Evolutionary conservation across 2,888 invertebrate species (phyloP).

Genomic region (Hydrotaea diabolus): DNA sequence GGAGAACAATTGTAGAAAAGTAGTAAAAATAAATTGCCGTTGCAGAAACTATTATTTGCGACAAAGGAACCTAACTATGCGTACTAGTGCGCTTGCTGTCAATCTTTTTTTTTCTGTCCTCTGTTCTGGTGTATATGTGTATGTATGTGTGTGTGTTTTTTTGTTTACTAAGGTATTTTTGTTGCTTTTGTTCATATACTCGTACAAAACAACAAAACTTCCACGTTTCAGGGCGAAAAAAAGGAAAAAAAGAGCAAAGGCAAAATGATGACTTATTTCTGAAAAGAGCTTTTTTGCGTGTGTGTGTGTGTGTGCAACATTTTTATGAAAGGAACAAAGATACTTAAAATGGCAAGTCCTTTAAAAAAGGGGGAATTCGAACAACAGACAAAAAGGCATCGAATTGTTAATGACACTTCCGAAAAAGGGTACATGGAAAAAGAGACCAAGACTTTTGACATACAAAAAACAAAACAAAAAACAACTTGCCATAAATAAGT

Average conservation of each 20-base stretch:
- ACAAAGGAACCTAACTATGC: constrained; percentile 60
- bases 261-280: constrained; percentile 52
- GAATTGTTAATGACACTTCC: constrained; percentile 51
- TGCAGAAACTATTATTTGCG: constrained; percentile 62
- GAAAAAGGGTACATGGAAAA: constrained; percentile 57
- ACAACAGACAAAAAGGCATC: constrained; percentile 31
- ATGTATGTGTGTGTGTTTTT: constrained; percentile 20
- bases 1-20: constrained; percentile 42
- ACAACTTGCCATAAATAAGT: constrained; percentile 13
- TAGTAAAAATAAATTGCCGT: constrained; percentile 57
- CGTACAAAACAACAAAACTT: constrained; percentile 14
- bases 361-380: constrained; percentile 13
- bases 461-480: constrained; percentile 1
- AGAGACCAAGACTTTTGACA: background rate
- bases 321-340: constrained; percentile 34
- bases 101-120: constrained; percentile 3
- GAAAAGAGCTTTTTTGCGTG: constrained; percentile 15
- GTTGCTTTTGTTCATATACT: constrained; percentile 29
- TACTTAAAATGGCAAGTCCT: constrained; percentile 42
- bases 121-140: background rate
- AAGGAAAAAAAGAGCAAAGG: background rate
- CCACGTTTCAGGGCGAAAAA: background rate
- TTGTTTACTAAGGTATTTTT: constrained; percentile 21
- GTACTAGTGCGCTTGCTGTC: constrained; percentile 23
- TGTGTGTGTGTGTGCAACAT: constrained; percentile 8